Evolutionary conservation across 2,797 vertebrate species (phyloP), one percentile per base, ranked within the genome.

Genomic region (Oryzias dopingdopingensis): DNA sequence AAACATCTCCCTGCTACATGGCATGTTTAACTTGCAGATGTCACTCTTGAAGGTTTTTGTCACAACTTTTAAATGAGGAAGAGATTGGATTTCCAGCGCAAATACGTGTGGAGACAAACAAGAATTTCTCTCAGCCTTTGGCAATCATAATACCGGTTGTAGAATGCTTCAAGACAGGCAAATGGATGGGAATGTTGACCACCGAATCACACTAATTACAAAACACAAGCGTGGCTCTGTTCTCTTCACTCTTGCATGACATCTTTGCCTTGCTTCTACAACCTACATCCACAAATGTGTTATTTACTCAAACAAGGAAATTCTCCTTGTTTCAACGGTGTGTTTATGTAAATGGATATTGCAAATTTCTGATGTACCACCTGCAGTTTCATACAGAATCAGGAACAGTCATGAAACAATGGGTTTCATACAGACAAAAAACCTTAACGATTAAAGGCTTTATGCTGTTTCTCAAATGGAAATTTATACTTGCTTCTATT

Each of bases 171-270:
- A 64, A 69, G 70, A 80, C 61, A 77, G 49, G 56, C 53, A 65
- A 65, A 77, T 56, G 53, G 70, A 77, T 65, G 73, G 74, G 62
- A 82, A 79, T 56, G 67, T 51, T 42, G 4, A 67, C 60, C 67
- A 66, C 74, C 74, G 69, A 72, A 76, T 85, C 74, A 62, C 70
- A 74, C 79, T 65, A 82, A 72, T 86, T 88, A 80, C 46, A 68
- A 80, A 76, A 65, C 67, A 86, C 86, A 90, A 79, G 60, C 72
- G 70, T 13, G 26, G 15, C 71, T 82, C 80, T 89, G 86, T 89
- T 55, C 57, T 73, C 46, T 1, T 59, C 45, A 68, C 49, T 47
- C 63, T 62, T 62, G 10, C 17, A 12, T 24, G 3, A 52, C 47
- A 62, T 56, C 64, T 59, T 64, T 74, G 76, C 64, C 60, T 72